Conservation (phyloP, 1,140 invertebrate species). For the Pteromalus puparum region DNA sequence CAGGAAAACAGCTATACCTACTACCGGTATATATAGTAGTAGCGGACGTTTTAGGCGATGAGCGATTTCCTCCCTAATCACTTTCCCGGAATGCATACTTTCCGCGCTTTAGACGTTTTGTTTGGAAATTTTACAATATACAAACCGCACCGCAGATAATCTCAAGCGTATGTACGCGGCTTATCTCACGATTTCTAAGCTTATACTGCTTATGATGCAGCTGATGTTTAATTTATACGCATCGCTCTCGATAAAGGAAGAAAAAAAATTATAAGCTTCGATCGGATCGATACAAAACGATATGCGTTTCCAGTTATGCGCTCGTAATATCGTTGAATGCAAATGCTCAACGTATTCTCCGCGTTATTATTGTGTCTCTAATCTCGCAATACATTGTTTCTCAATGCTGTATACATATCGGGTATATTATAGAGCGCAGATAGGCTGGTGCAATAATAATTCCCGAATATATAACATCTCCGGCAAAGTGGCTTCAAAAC, state of each 20-base stretch:
- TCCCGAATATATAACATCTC: too few species aligned
- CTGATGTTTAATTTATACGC: constrained; percentile 15
- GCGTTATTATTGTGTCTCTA: too few species aligned
- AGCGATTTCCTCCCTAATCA: background rate
- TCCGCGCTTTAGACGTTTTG: too few species aligned
- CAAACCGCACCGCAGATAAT: too few species aligned
- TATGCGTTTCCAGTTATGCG: constrained; percentile 24
- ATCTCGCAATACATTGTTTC: background rate
- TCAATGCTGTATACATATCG: too few species aligned
- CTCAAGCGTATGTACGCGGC: background rate
- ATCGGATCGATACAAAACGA: background rate
- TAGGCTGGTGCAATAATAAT: too few species aligned
- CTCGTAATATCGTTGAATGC: background rate
- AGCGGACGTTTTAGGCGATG: background rate
- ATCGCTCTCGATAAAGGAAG: background rate
- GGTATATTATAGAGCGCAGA: too few species aligned
- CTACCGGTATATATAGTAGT: too few species aligned
- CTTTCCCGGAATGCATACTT: background rate
- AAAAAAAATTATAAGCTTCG: background rate
- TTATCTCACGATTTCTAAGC: background rate
- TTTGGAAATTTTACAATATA: too few species aligned
- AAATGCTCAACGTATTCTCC: too few species aligned
- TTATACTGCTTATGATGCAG: background rate
- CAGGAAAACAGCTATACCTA: background rate
- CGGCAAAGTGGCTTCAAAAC: too few species aligned